Evolutionary conservation across 2,113 vertebrate species (phyloP).

Genomic region (Megaleporinus macrocephalus): DNA sequence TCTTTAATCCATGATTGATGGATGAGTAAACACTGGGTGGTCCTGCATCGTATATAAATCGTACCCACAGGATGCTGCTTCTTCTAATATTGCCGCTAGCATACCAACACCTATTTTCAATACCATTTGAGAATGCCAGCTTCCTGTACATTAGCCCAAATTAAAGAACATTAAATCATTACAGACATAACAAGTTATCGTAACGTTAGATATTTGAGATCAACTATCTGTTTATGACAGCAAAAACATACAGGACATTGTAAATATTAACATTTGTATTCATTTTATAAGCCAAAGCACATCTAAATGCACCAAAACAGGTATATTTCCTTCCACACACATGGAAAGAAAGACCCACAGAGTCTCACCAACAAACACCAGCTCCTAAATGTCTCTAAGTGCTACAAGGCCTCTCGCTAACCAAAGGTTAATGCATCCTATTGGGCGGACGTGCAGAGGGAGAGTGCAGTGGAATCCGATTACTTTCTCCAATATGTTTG

Average conservation of each 20-base stretch:
- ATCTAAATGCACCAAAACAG: background rate
- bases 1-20: constrained; percentile 42
- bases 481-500: constrained; percentile 61
- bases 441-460: constrained; percentile 65
- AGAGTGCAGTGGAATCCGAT: constrained; percentile 52
- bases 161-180: no score
- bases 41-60: background rate
- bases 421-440: constrained; percentile 73
- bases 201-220: no score
- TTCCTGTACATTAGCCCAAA: no score
- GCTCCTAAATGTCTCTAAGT: constrained; percentile 55
- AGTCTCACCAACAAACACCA: background rate
- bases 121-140: background rate
- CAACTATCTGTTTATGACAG: no score
- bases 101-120: background rate
- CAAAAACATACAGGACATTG: background rate
- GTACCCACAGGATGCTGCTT: background rate
- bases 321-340: background rate
- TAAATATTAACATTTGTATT: background rate
- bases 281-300: background rate
- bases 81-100: no score
- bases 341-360: background rate
- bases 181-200: no score
- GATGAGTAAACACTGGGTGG: constrained; percentile 27
- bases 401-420: constrained; percentile 59